These are phyloP conservation scores for Drosophila santomea DNA, from an alignment of 1,140 invertebrate species.

Conservation along the genomic window DNA sequence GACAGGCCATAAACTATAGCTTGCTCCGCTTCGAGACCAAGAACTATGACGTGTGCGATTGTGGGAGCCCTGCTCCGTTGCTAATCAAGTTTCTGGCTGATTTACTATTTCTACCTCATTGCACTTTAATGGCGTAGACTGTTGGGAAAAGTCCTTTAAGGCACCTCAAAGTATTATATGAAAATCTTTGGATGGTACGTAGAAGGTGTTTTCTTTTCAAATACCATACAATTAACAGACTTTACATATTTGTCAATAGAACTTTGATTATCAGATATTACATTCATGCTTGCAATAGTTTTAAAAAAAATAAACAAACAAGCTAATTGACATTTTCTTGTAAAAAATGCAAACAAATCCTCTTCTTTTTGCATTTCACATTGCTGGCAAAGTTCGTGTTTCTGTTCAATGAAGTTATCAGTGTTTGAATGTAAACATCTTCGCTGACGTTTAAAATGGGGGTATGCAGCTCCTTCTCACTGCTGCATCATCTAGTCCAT, in stretches of 20 bases:
- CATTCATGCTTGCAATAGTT: too few relatives aligned
- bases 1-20: conserved; percentile 11
- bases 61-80: background rate
- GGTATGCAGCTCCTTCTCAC: background rate
- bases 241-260: too few relatives aligned
- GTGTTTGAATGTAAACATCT: background rate
- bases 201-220: too few relatives aligned
- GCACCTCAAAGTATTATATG: background rate
- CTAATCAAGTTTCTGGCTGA: background rate
- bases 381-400: background rate
- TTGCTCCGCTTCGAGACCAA: background rate
- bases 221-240: too few relatives aligned
- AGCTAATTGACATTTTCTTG: too few relatives aligned
- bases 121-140: too few relatives aligned
- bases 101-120: background rate
- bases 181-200: too few relatives aligned
- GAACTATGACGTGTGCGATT: background rate
- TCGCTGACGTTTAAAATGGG: background rate
- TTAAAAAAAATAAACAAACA: too few relatives aligned
- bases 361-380: too few relatives aligned
- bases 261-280: too few relatives aligned
- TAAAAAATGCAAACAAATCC: too few relatives aligned
- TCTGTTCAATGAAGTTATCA: background rate
- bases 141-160: too few relatives aligned
- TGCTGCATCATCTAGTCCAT: conserved; percentile 8